Conservation (phyloP, 2,113 vertebrate genomes). For the Tonatia bakeri region DNA sequence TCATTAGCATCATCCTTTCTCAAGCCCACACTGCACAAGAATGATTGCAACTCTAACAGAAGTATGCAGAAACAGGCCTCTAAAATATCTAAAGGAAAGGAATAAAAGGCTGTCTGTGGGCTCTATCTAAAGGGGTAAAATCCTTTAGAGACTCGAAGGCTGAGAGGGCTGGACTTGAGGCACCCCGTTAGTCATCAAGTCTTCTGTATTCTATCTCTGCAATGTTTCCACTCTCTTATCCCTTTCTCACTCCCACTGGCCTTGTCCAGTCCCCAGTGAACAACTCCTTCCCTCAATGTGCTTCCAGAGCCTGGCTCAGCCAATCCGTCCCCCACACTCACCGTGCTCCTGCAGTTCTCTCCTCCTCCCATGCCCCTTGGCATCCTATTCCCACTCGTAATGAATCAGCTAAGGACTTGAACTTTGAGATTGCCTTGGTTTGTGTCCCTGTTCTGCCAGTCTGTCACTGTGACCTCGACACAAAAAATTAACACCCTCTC, state of each 20-base stretch:
- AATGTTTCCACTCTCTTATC: background rate
- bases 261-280: background rate
- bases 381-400: background rate
- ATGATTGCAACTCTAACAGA: background rate
- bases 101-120: background rate
- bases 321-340: no score
- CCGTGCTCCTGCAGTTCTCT: background rate
- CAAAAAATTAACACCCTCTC: background rate
- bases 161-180: slow-evolving; percentile 8
- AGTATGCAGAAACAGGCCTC: background rate
- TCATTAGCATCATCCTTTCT: slow-evolving; percentile 2
- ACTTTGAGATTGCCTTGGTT: background rate
- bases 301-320: background rate
- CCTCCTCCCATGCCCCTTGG: background rate
- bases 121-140: background rate
- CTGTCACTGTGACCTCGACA: background rate
- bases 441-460: background rate
- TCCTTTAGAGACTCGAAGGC: background rate
- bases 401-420: background rate
- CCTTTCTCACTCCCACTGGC: background rate
- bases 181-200: background rate
- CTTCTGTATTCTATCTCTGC: background rate
- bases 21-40: background rate
- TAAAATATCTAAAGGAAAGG: slow-evolving; percentile 45
- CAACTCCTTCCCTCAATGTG: background rate